Evolutionary conservation across 2,888 invertebrate species (phyloP).

Genomic region (Endotricha flammealis): DNA sequence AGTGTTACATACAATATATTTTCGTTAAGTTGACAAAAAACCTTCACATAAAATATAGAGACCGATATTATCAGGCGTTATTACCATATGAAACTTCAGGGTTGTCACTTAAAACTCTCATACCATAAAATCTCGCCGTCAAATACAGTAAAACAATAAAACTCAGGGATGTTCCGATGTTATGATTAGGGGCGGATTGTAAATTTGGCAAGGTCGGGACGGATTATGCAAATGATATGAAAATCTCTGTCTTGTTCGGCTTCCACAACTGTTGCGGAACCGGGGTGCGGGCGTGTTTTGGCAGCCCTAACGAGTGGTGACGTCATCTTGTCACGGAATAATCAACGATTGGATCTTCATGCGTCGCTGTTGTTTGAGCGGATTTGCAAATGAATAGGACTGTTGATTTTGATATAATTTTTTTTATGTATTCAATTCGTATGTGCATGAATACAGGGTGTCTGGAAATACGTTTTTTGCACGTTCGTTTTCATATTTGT

Average conservation of each 20-base stretch:
- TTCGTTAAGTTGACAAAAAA: too few relatives aligned
- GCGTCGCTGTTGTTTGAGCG: slow-evolving; percentile 1
- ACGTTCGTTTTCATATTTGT: too few relatives aligned
- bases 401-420: neutral
- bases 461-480: too few relatives aligned
- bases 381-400: slow-evolving; percentile 1
- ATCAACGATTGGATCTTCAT: slow-evolving; percentile 12
- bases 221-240: slow-evolving; percentile 38
- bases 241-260: slow-evolving; percentile 28
- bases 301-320: slow-evolving; percentile 21
- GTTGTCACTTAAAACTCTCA: slow-evolving; percentile 9
- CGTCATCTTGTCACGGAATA: slow-evolving; percentile 23
- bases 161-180: slow-evolving; percentile 24
- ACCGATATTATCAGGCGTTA: too few relatives aligned
- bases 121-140: slow-evolving; percentile 12
- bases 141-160: slow-evolving; percentile 30
- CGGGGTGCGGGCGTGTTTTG: slow-evolving; percentile 13
- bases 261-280: slow-evolving; percentile 17
- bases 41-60: too few relatives aligned
- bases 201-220: slow-evolving; percentile 23
- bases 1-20: too few relatives aligned
- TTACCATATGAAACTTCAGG: slow-evolving; percentile 8
- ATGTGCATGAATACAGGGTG: too few relatives aligned
- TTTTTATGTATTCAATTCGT: too few relatives aligned
- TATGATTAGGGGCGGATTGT: slow-evolving; percentile 27